Evolutionary conservation across 2,113 vertebrate genomes (phyloP), one percentile per base, ranked within the genome.

Genomic region (Dascyllus trimaculatus): DNA sequence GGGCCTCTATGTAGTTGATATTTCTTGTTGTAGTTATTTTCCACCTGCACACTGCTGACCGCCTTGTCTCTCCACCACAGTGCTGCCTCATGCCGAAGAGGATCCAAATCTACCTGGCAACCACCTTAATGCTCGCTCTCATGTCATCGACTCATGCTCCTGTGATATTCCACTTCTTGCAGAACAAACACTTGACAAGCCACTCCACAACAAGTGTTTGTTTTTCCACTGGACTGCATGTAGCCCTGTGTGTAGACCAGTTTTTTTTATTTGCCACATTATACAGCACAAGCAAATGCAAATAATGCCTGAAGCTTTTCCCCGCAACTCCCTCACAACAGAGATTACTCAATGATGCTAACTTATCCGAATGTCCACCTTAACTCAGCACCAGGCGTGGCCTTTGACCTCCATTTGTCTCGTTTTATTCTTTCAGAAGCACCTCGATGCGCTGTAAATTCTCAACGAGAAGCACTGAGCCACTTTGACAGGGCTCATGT

Each of bases 121-220:
- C 74, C 71, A 25, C 57, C 32, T 45, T 45, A 24, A 75, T 38
- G 51, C 35, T 15, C 40, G 10, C 60, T 63, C 74, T 75, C 43
- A 25, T 35, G 32, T 35, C 40, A 43, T 15, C 11, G 24, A 29
- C 45, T 63, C 66, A 52, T 13, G 56, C 51, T 62, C 59, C 49
- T 5, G 1, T 71, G 26, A 54, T 43, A 38, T 53, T 51, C 38
- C 38, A 14, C 49, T 76, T 76, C 58, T 61, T 48, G 25, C 46
- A 58, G 51, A 75, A 60, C 81, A 85, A 87, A 86, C 87, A 86
- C 84, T 90, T 59, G 45, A 82, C 56, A 64, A 72, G 32, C 53
- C 71, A 51, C 86, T 87, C 51, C 25, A n/a, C 45, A 62, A 26
- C 49, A 56, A 86, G 88, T 79, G 81, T 43, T 66, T 59, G 21